Conservation (phyloP, 2,888 invertebrate genomes). For the Hypselothyrea guttata region DNA sequence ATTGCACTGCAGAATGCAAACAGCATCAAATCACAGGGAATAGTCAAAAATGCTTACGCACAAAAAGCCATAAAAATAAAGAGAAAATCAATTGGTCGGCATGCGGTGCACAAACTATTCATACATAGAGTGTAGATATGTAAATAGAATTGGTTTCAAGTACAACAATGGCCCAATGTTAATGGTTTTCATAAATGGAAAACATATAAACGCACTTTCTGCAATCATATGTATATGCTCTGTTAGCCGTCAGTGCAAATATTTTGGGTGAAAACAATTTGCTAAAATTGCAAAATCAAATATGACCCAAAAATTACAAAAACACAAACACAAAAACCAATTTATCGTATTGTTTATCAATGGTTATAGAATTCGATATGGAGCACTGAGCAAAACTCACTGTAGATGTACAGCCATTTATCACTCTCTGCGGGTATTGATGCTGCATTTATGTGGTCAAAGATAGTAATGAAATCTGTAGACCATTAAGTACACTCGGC, state of each 20-base stretch:
- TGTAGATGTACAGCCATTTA: constrained; percentile 61
- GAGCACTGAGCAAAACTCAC: constrained; percentile 28
- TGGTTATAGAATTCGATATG: constrained; percentile 32
- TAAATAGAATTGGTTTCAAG: constrained; percentile 35
- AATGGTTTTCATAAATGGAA: constrained; percentile 60
- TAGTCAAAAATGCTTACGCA: constrained; percentile 21
- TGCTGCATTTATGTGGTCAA: constrained; percentile 45
- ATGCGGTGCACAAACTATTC: too few species aligned
- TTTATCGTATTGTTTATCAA: constrained; percentile 66
- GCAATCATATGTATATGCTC: constrained; percentile 27
- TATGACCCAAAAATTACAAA: constrained; percentile 31
- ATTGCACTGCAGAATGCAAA: constrained; percentile 57
- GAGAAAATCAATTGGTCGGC: not conserved
- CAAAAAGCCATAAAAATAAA: constrained; percentile 24
- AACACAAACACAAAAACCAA: constrained; percentile 49
- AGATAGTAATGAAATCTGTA: not conserved
- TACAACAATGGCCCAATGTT: constrained; percentile 64
- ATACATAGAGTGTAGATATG: too few species aligned
- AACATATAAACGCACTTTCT: constrained; percentile 12
- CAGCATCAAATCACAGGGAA: constrained; percentile 43
- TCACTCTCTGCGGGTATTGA: constrained; percentile 34
- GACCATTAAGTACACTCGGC: too few species aligned
- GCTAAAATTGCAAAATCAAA: constrained; percentile 54
- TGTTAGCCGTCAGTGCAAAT: constrained; percentile 41
- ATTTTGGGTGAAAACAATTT: constrained; percentile 65